Evolutionary conservation across 1,140 invertebrate genomes (phyloP).

Genomic region (Drosophila ercepeae): DNA sequence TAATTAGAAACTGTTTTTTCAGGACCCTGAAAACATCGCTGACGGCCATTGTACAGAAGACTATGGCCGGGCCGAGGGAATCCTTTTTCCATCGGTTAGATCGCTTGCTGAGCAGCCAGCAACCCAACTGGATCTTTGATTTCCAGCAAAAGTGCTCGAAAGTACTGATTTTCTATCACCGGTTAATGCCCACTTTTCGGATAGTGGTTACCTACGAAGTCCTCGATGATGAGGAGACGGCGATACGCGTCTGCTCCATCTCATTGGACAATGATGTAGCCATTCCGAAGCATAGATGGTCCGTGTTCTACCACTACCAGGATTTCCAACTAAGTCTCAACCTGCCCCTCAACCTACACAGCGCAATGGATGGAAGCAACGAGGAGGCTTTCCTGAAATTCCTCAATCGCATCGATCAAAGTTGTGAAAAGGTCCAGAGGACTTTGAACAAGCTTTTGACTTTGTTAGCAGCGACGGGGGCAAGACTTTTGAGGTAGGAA

Average conservation of each 20-base stretch:
- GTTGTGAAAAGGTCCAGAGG: constrained; percentile 18
- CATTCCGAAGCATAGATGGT: constrained; percentile 7
- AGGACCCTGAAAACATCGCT: background rate
- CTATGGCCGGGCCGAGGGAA: background rate
- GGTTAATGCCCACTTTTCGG: constrained; percentile 33
- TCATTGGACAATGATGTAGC: background rate
- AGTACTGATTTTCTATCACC: constrained; percentile 47
- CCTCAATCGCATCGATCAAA: constrained; percentile 32
- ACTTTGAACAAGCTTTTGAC: constrained; percentile 17
- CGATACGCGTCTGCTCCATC: constrained; percentile 36
- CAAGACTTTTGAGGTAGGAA: constrained; percentile 40
- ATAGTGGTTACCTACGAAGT: constrained; percentile 41
- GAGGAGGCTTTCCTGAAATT: constrained; percentile 27
- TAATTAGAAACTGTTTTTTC: too few species aligned
- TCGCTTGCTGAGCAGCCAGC: constrained; percentile 1
- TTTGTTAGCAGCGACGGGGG: constrained; percentile 1
- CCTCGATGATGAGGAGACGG: constrained; percentile 24
- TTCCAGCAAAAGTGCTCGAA: constrained; percentile 30
- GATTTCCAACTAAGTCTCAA: constrained; percentile 60
- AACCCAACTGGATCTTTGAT: constrained; percentile 60
- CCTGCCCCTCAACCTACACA: constrained; percentile 41
- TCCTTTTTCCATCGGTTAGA: constrained; percentile 28
- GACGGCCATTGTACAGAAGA: background rate
- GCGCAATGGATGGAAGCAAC: constrained; percentile 38
- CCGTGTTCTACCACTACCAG: constrained; percentile 28